Percentiles rank a stretch among this genome's conserved stretches.
phyloP scores from a whole-genome alignment of 2,888 invertebrate genomes.

The Watsonalla cultraria region DNA sequence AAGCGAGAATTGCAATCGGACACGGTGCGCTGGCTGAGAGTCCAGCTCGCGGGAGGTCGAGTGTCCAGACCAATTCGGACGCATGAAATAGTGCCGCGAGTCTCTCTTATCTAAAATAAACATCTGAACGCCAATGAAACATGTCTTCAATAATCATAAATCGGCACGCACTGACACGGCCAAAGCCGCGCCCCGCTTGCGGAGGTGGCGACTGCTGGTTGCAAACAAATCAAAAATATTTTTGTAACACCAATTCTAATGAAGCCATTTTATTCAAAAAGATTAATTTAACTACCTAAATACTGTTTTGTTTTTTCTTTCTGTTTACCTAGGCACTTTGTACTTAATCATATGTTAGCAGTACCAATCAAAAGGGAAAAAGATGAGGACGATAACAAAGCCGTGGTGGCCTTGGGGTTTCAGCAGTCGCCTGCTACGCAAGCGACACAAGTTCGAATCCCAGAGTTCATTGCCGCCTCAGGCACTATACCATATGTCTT shows the following conservation, averaged over 20 bases:
- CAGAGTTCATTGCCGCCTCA: no score
- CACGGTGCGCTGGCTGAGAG: constrained; percentile 36
- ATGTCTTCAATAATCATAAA: constrained; percentile 79
- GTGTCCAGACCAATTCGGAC: constrained; percentile 65
- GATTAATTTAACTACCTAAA: not conserved
- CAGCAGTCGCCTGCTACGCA: no score
- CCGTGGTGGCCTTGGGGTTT: no score
- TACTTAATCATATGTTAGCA: no score
- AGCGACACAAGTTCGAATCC: no score
- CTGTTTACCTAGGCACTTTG: no score
- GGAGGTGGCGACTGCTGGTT: constrained; percentile 39
- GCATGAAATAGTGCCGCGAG: constrained; percentile 73
- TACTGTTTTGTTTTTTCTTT: no score
- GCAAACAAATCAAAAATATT: constrained; percentile 47
- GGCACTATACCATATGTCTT: no score
- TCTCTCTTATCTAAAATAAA: constrained; percentile 76
- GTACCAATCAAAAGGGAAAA: no score
- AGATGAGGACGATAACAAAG: no score
- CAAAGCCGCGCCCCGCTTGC: constrained; percentile 58
- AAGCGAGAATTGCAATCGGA: constrained; percentile 60
- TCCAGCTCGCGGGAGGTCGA: constrained; percentile 66
- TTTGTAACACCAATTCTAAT: constrained; percentile 26
- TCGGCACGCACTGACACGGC: constrained; percentile 67
- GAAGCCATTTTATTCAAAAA: not conserved
- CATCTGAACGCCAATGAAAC: constrained; percentile 75